Conservation (phyloP, 2,888 invertebrate genomes). For the Taphrorychus bicolor region DNA sequence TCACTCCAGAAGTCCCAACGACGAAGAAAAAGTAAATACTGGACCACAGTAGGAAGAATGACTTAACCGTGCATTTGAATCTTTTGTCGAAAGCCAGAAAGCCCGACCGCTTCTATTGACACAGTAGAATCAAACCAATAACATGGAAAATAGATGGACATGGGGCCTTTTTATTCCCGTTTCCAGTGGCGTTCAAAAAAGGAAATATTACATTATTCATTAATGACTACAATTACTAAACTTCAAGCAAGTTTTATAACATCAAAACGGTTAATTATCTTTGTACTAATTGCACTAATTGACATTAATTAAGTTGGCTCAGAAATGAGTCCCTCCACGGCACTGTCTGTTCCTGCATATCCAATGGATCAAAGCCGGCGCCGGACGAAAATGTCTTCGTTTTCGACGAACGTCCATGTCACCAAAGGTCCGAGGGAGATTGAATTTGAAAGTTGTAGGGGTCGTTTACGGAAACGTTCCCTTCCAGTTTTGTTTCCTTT, state of each 20-base stretch:
- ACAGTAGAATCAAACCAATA: constrained; percentile 58
- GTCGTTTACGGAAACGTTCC: constrained; percentile 37
- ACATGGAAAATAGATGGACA: constrained; percentile 60
- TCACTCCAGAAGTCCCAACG: constrained; percentile 21
- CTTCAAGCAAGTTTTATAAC: no score
- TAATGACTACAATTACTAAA: neutral
- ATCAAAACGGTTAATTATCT: neutral
- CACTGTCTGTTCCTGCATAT: constrained; percentile 40
- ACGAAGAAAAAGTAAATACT: constrained; percentile 28
- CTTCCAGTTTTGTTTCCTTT: constrained; percentile 30
- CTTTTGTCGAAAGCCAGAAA: constrained; percentile 53
- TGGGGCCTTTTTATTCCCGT: constrained; percentile 49
- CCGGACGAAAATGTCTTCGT: constrained; percentile 43
- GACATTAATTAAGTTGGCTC: no score
- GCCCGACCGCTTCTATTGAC: constrained; percentile 49
- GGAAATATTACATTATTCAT: neutral
- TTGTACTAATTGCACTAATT: neutral
- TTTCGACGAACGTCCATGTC: constrained; percentile 22
- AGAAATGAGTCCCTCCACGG: no score
- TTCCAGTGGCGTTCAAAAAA: constrained; percentile 24
- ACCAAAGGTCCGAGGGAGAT: constrained; percentile 32
- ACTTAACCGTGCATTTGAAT: constrained; percentile 48
- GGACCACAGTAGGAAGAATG: constrained; percentile 17
- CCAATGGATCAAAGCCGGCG: constrained; percentile 51
- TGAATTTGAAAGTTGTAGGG: constrained; percentile 40